phyloP scores from a whole-genome alignment of 2,113 vertebrate genomes.

The Dunckerocampus dactyliophorus region DNA sequence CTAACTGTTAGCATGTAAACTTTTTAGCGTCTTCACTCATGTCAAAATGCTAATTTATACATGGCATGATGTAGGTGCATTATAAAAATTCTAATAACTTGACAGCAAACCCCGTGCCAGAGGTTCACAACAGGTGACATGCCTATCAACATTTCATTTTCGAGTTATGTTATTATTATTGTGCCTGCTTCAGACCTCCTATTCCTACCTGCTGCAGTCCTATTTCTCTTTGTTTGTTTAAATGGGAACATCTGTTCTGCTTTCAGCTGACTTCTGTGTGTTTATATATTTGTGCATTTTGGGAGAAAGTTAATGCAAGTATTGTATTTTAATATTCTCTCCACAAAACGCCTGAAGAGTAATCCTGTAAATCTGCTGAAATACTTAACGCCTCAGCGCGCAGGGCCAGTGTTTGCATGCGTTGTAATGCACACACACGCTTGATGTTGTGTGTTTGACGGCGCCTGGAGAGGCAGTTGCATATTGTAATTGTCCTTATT shows the following conservation, averaged over 20 bases:
- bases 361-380: constrained; percentile 41
- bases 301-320: background rate
- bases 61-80: too few relatives aligned
- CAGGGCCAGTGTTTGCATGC: constrained; percentile 21
- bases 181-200: too few relatives aligned
- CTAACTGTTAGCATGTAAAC: too few relatives aligned
- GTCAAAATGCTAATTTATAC: too few relatives aligned
- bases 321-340: constrained; percentile 33
- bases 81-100: too few relatives aligned
- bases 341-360: constrained; percentile 33
- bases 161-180: too few relatives aligned
- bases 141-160: too few relatives aligned
- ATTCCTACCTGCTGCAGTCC: background rate
- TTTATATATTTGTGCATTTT: background rate
- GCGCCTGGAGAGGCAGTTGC: constrained; percentile 25
- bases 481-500: constrained; percentile 20
- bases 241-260: constrained; percentile 9
- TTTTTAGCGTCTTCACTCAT: too few relatives aligned
- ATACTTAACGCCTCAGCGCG: constrained; percentile 34
- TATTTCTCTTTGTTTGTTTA: constrained; percentile 2
- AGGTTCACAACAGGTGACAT: too few relatives aligned
- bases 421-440: constrained; percentile 15
- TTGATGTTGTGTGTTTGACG: constrained; percentile 43
- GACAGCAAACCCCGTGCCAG: too few relatives aligned
- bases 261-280: background rate